These are phyloP conservation scores for Lithobius niger DNA, from an alignment of 1,140 invertebrate species.

Conservation along the genomic window DNA sequence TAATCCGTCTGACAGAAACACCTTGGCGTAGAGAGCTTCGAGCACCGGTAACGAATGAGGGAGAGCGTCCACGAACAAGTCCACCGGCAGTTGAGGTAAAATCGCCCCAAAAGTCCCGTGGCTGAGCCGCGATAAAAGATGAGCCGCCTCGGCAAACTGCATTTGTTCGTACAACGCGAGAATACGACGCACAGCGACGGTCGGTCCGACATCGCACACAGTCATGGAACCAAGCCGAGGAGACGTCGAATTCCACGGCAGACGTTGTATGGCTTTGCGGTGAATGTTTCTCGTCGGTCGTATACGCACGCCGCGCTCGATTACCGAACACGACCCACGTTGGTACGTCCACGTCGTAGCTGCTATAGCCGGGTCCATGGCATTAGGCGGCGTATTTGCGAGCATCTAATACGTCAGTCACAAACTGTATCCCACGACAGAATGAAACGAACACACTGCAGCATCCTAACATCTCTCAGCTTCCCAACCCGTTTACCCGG, in stretches of 20 bases:
- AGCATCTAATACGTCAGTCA: too few relatives aligned
- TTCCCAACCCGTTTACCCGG: too few relatives aligned
- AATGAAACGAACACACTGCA: too few relatives aligned
- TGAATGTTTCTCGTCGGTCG: conserved; percentile 25
- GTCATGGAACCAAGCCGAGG: not conserved
- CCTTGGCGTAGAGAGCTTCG: conserved; percentile 69
- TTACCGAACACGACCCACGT: conserved; percentile 13
- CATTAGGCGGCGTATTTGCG: too few relatives aligned
- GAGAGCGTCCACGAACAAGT: conserved; percentile 69
- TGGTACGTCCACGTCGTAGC: conserved; percentile 10
- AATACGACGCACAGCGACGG: conserved; percentile 26
- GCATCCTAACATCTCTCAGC: too few relatives aligned
- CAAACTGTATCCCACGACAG: too few relatives aligned
- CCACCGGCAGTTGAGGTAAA: conserved; percentile 58
- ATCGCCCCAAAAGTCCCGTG: conserved; percentile 44
- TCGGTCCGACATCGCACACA: conserved; percentile 16
- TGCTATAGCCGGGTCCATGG: conserved; percentile 2
- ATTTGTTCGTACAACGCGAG: conserved; percentile 59
- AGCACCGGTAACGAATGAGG: conserved; percentile 70
- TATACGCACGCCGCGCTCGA: conserved; percentile 25
- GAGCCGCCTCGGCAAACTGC: conserved; percentile 63
- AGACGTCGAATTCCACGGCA: conserved; percentile 26
- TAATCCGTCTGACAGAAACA: conserved; percentile 16
- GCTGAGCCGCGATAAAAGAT: conserved; percentile 56
- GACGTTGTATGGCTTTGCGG: conserved; percentile 28